A percentile compares a stretch with the other conserved stretches of the same genome.
phyloP scores from a whole-genome alignment of 2,113 vertebrate species.

The Nibea albiflora region DNA sequence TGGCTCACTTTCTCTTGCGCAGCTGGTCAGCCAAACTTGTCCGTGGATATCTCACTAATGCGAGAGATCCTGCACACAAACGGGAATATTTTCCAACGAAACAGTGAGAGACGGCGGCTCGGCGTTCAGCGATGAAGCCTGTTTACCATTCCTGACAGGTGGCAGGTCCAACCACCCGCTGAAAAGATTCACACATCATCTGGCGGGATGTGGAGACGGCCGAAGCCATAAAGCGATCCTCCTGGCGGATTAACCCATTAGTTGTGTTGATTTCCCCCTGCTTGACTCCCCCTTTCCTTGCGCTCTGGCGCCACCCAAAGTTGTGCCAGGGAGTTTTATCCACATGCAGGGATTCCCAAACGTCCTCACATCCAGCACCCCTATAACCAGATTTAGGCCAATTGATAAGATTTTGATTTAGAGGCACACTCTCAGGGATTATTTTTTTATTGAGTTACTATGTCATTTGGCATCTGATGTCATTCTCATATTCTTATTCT shows the following conservation, averaged over 20 bases:
- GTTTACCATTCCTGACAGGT: slow-evolving; percentile 59
- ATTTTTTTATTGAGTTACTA: not conserved
- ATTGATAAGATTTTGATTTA: not conserved
- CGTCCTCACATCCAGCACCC: not conserved
- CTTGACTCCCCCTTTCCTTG: slow-evolving; percentile 56
- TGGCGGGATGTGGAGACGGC: slow-evolving; percentile 48
- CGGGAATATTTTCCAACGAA: not conserved
- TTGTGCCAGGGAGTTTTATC: slow-evolving; percentile 14
- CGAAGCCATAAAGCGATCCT: slow-evolving; percentile 47
- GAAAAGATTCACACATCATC: slow-evolving; percentile 54
- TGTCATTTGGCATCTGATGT: slow-evolving; percentile 4
- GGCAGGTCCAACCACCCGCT: slow-evolving; percentile 52
- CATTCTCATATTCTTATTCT: slow-evolving; percentile 11
- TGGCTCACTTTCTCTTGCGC: slow-evolving; percentile 61
- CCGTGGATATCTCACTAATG: slow-evolving; percentile 37
- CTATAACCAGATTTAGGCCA: slow-evolving; percentile 3
- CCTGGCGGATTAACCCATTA: slow-evolving; percentile 62
- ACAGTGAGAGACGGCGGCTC: slow-evolving; percentile 20
- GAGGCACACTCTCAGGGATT: not conserved
- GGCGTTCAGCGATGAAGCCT: slow-evolving; percentile 12
- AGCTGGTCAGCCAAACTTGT: slow-evolving; percentile 61
- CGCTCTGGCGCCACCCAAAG: slow-evolving; percentile 82
- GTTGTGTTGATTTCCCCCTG: not conserved
- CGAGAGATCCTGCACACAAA: slow-evolving; percentile 21
- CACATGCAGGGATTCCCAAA: slow-evolving; percentile 26